phyloP scores from a whole-genome alignment of 64 coral and sea anemone genomes.

The Actinia tenebrosa region DNA sequence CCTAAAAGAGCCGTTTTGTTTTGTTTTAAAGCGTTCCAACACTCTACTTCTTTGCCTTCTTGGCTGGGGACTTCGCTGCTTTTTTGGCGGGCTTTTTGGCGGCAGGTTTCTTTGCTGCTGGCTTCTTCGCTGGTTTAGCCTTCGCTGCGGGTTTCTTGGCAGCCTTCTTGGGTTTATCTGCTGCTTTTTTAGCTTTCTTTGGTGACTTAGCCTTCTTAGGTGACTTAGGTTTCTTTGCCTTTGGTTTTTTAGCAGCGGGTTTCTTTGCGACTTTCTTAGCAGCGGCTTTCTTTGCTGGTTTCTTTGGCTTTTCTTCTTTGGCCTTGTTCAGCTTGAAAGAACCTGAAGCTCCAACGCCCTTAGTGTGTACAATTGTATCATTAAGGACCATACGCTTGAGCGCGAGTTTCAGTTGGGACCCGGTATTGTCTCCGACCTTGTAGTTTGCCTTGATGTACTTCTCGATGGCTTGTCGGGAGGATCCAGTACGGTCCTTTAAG shows the following conservation, averaged over 20 bases:
- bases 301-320: neutral
- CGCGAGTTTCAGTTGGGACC: neutral
- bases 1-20: constrained; percentile 28
- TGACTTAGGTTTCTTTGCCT: constrained; percentile 4
- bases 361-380: neutral
- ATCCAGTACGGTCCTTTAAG: constrained; percentile 30
- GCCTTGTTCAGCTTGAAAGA: constrained; percentile 25
- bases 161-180: constrained; percentile 7
- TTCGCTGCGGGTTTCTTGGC: neutral
- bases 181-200: neutral
- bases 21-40: neutral
- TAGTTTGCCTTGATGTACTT: constrained; percentile 52
- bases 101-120: neutral
- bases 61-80: neutral
- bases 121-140: neutral
- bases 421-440: neutral
- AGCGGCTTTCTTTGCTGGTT: neutral
- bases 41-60: constrained; percentile 16
- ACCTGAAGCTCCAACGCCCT: constrained; percentile 30
- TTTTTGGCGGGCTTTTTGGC: neutral
- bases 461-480: constrained; percentile 43
- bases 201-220: neutral
- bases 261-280: constrained; percentile 4
- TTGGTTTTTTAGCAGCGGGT: neutral
- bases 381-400: neutral